Conservation (phyloP, 2,888 invertebrate genomes). For the Dolomedes plantarius region DNA sequence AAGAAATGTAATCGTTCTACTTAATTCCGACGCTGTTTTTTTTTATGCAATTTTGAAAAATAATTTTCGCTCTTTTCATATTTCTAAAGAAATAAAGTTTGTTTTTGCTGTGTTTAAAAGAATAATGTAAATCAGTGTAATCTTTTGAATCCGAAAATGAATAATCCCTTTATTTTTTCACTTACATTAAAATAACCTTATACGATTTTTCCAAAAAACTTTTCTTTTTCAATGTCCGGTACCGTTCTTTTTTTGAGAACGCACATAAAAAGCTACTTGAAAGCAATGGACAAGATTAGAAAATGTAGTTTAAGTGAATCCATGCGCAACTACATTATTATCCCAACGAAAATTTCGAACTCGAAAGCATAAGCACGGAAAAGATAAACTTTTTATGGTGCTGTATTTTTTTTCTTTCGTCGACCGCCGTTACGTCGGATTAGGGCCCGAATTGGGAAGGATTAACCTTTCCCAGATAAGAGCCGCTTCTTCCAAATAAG, state of each 20-base stretch:
- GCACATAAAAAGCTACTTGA: neutral
- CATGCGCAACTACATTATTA: neutral
- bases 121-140: neutral
- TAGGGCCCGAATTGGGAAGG: neutral
- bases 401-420: neutral
- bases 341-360: neutral
- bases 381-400: neutral
- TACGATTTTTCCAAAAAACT: neutral
- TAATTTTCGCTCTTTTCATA: too few species aligned
- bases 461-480: neutral
- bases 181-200: neutral
- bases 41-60: too few species aligned
- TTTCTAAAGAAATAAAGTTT: too few species aligned
- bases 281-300: neutral
- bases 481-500: neutral
- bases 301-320: neutral
- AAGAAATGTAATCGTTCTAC: too few species aligned
- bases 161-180: neutral
- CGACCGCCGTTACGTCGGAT: neutral
- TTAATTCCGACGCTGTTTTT: too few species aligned
- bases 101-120: too few species aligned
- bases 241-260: neutral
- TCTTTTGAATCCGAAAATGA: neutral
- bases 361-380: neutral
- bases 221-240: neutral